These are phyloP conservation scores for Stenichneumon culpator DNA, from an alignment of 2,888 invertebrate genomes.

Conservation along the genomic window DNA sequence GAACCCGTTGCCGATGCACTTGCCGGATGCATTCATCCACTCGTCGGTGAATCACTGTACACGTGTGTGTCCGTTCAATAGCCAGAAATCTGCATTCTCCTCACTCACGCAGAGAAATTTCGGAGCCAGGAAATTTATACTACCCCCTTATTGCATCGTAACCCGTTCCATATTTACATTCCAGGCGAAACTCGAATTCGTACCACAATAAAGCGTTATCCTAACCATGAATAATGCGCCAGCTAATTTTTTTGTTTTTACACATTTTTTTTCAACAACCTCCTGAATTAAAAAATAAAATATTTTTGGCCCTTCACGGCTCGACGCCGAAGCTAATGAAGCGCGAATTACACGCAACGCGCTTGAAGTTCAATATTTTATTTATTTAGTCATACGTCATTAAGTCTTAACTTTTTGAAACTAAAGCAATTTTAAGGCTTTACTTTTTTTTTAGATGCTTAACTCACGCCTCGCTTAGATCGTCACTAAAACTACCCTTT, in stretches of 20 bases:
- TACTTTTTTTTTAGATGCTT: no score
- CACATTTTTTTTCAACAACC: not conserved
- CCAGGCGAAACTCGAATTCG: not conserved
- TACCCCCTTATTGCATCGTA: not conserved
- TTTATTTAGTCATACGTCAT: no score
- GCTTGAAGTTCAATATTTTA: no score
- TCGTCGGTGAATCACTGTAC: not conserved
- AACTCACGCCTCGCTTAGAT: no score
- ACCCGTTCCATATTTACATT: not conserved
- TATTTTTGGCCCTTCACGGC: no score
- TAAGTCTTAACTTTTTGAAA: no score
- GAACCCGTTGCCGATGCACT: slow-evolving; percentile 18
- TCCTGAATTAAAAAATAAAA: no score
- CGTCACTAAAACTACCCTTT: no score
- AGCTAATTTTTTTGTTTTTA: not conserved
- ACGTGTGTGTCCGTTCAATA: not conserved
- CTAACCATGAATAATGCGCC: not conserved
- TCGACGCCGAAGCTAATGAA: no score
- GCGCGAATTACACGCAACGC: no score
- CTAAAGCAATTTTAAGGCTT: no score
- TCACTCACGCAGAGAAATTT: slow-evolving; percentile 3
- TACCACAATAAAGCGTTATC: not conserved
- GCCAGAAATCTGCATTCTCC: slow-evolving; percentile 5
- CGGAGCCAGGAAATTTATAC: not conserved
- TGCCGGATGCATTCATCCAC: not conserved